phyloP scores from a whole-genome alignment of 2,113 vertebrate genomes.

The Oophaga pumilio region DNA sequence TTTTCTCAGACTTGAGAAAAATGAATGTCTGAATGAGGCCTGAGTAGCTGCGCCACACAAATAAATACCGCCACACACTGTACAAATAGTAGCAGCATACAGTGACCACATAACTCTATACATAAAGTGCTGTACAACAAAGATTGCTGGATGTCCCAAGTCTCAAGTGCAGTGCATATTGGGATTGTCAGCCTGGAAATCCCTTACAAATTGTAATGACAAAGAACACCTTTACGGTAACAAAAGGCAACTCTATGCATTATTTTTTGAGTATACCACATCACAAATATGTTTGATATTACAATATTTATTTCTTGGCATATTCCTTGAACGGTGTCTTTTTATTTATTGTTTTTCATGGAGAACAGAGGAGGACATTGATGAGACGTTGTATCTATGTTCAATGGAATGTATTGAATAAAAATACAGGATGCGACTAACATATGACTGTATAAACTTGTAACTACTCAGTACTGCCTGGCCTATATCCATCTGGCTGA shows the following conservation, averaged over 20 bases:
- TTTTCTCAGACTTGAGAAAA: too few species aligned
- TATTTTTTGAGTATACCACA: not conserved
- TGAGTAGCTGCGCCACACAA: too few species aligned
- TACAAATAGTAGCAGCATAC: too few species aligned
- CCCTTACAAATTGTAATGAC: not conserved
- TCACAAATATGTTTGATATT: not conserved
- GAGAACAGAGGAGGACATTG: not conserved
- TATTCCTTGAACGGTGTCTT: too few species aligned
- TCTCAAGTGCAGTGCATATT: not conserved
- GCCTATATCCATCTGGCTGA: constrained; percentile 49
- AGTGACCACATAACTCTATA: too few species aligned
- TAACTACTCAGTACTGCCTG: not conserved
- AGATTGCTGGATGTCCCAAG: too few species aligned
- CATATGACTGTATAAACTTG: constrained; percentile 61
- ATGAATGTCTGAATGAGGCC: too few species aligned
- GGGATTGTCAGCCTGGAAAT: not conserved
- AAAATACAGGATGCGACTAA: not conserved
- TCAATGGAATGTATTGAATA: not conserved
- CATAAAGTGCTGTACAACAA: too few species aligned
- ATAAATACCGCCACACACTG: too few species aligned
- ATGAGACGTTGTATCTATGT: not conserved
- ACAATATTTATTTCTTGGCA: not conserved
- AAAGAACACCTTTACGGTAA: not conserved
- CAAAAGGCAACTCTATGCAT: not conserved
- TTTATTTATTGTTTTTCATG: constrained; percentile 1